Evolutionary conservation across 2,113 vertebrate species (phyloP), one percentile per base, ranked within the genome.

Genomic region (Oncorhynchus mykiss): DNA sequence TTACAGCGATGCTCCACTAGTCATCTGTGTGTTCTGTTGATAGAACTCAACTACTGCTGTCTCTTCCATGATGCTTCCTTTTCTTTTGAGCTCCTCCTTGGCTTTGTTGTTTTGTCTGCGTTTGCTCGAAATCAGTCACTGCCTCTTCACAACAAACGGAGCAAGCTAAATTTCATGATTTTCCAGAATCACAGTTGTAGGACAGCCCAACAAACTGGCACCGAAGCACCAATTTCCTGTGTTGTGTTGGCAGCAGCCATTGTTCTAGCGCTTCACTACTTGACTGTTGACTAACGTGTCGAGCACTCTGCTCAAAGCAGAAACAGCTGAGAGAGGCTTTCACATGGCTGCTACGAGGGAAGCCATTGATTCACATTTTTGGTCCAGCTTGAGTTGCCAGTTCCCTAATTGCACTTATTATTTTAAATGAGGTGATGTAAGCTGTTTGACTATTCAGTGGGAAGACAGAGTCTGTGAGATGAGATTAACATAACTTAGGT

Each of bases 391-490:
- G 27, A 67, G 71, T 62, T 70, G 14, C 24, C 67, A 51, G 24
- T 65, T 59, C n/a, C 65, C 20, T 72, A 74, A 71, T 67, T 13
- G 25, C 64, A n/a, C 74, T 69, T 67, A 24, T 83, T 70, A 72
- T 72, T 48, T 78, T 71, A 49, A 84, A 9, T 25, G 54, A 57
- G n/a, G 66, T 22, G 51, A 67, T 70, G 18, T 69, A 45, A 64
- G 76, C n/a, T 62, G 31, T 72, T 66, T 39, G 24, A 74, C 74
- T 20, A 57, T 76, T 34, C 24, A 80, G n/a, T 72, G 34, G 31
- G 57, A 54, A 39, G 69, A 69, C 65, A 7, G 16, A 31, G 31
- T 62, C 59, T 60, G 69, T 20, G 57, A 62, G 69, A 24, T 27
- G 18, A 64, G 70, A 24, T 27, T 6, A 34, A 25, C n/a, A 8